Evolutionary conservation across 1,140 invertebrate genomes (phyloP).

Genomic region (Antheraea mylitta): DNA sequence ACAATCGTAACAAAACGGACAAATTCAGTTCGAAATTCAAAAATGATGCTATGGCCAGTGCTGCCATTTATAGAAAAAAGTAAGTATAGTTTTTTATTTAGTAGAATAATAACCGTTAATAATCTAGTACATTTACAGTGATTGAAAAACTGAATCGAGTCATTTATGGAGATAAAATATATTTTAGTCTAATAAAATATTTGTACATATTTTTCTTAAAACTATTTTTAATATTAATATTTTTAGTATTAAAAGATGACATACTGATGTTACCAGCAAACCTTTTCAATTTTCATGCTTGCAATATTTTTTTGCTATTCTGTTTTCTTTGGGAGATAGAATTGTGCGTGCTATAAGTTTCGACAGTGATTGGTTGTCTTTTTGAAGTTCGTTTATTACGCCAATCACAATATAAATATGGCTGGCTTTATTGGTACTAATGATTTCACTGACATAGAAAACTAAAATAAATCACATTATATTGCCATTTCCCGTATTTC

Average conservation of each 20-base stretch:
- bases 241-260: not conserved
- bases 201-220: too few relatives aligned
- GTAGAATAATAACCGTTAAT: not conserved
- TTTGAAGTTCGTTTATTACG: not conserved
- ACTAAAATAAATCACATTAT: conserved; percentile 35
- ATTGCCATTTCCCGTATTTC: conserved; percentile 53
- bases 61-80: conserved; percentile 16
- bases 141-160: too few relatives aligned
- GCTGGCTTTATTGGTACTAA: not conserved
- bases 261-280: not conserved
- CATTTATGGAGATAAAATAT: too few relatives aligned
- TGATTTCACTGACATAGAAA: conserved; percentile 17
- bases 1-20: conserved; percentile 38
- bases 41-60: conserved; percentile 38
- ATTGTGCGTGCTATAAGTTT: not conserved
- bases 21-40: conserved; percentile 59
- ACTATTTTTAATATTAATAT: not conserved
- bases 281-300: not conserved
- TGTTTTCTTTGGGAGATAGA: conserved; percentile 1
- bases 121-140: too few relatives aligned
- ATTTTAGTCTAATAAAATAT: too few relatives aligned
- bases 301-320: not conserved
- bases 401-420: not conserved
- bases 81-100: not conserved
- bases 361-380: conserved; percentile 1